Percentiles rank a stretch among this genome's conserved stretches.
Evolutionary conservation across 2,797 vertebrate genomes (phyloP).

Genomic region (Sorex maritimensis): DNA sequence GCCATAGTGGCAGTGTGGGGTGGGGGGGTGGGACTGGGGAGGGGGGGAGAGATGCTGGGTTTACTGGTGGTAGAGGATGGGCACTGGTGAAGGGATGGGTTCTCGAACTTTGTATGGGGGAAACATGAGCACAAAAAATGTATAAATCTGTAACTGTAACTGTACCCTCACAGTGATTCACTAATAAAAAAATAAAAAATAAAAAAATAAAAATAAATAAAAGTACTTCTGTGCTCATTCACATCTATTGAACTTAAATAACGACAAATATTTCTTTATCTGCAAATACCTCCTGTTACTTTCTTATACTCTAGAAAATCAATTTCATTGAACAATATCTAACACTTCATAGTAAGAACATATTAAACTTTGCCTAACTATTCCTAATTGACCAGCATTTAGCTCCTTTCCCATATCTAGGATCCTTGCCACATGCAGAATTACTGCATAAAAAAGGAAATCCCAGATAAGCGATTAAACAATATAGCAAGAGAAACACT

Average conservation of each 20-base stretch:
- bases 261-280: neutral
- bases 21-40: too few species aligned
- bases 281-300: neutral
- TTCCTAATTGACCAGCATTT: constrained; percentile 15
- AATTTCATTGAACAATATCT: constrained; percentile 19
- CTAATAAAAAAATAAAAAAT: too few species aligned
- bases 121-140: too few species aligned
- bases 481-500: too few species aligned
- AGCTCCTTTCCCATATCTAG: neutral
- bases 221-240: neutral
- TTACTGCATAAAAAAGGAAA: neutral
- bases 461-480: neutral
- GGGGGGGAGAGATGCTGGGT: too few species aligned
- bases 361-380: constrained; percentile 13
- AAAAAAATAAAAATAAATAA: too few species aligned
- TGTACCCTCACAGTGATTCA: too few species aligned
- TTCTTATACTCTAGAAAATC: neutral
- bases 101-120: too few species aligned
- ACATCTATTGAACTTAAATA: neutral
- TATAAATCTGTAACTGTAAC: too few species aligned
- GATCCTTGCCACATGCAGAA: neutral
- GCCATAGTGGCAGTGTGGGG: too few species aligned
- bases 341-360: constrained; percentile 1
- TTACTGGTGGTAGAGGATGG: too few species aligned
- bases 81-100: too few species aligned